Evolutionary conservation across 1,140 invertebrate genomes (phyloP), one percentile per base, ranked within the genome.

Genomic region (Macrobrachium nipponense): DNA sequence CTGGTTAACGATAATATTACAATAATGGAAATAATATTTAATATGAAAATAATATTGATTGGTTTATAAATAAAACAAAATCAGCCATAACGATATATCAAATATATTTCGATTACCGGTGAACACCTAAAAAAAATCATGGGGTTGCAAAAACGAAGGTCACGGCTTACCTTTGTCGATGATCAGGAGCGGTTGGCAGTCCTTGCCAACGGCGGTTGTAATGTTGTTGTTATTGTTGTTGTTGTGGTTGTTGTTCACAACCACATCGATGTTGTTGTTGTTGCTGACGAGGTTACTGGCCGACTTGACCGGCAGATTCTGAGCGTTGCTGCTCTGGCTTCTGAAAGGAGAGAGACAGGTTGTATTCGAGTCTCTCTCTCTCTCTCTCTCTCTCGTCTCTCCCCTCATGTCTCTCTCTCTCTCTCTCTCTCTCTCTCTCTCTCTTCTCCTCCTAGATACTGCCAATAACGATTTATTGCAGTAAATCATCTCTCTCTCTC

Each of bases 231-330:
- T 23, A 36, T 20, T 44, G 5, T 64, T 51, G 27, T 64, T 80
- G 78, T 80, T 80, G 23, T 64, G 7, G n/a, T 20, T 23, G 12
- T 11, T 27, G 14, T n/a, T 23, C 15, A 27, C n/a, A 14, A 43
- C 20, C 14, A 43, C 66, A 62, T 80, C 64, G 23, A 36, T 79
- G 61, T 64, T 18, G 3, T 80, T 80, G 60, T 80, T 66, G 77
- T 36, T 27, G 20, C 15, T 80, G 20, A n/a, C 18, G 15, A 27
- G 58, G 36, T 36, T 62, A 15, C 18, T 59, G 58, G 27, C 15
- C 27, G 61, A 10, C 20, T 18, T 18, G 20, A 64, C 61, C 6
- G n/a, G 58, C 43, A n/a, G 14, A 36, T 44, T 18, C 20, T 66
- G 51, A 27, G 43, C 44, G 78, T 80, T 64, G 15, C 27, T 78